These are phyloP conservation scores for Nixonia krombeini DNA, from an alignment of 1,140 invertebrate species.

Conservation along the genomic window DNA sequence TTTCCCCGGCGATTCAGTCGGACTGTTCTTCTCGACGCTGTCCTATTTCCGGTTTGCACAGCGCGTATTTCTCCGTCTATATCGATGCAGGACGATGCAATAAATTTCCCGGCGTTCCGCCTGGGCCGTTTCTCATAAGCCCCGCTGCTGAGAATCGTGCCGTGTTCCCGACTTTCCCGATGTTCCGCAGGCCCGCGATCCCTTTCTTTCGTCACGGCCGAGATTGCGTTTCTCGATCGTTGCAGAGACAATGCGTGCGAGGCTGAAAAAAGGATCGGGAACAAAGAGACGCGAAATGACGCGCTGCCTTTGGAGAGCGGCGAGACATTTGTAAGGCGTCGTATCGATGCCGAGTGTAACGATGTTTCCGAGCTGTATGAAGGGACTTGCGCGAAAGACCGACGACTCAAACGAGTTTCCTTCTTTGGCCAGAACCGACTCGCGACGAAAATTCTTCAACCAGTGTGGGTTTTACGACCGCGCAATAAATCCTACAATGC, in stretches of 20 bases:
- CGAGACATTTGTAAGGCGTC: too few relatives aligned
- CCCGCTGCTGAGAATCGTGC: slow-evolving; percentile 8
- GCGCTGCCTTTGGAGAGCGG: too few relatives aligned
- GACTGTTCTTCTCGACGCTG: slow-evolving; percentile 2
- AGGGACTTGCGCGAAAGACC: too few relatives aligned
- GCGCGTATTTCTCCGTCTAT: slow-evolving; percentile 1
- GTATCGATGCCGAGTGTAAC: too few relatives aligned
- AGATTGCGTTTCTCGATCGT: background rate
- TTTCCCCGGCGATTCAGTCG: background rate
- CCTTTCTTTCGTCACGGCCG: background rate
- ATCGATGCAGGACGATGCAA: slow-evolving; percentile 9
- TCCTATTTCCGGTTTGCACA: slow-evolving; percentile 7
- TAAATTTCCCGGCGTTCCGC: slow-evolving; percentile 8
- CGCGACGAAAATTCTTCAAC: too few relatives aligned
- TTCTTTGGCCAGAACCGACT: too few relatives aligned
- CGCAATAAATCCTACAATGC: too few relatives aligned
- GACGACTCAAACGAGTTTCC: too few relatives aligned
- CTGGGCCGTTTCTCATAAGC: slow-evolving; percentile 12
- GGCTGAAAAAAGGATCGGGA: background rate
- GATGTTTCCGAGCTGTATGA: too few relatives aligned
- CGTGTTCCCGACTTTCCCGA: slow-evolving; percentile 10
- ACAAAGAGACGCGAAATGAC: background rate
- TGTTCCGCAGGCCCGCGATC: slow-evolving; percentile 3
- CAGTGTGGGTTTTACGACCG: too few relatives aligned
- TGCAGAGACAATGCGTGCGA: background rate